phyloP scores from a whole-genome alignment of 2,113 vertebrate species.

The Nicator chloris region DNA sequence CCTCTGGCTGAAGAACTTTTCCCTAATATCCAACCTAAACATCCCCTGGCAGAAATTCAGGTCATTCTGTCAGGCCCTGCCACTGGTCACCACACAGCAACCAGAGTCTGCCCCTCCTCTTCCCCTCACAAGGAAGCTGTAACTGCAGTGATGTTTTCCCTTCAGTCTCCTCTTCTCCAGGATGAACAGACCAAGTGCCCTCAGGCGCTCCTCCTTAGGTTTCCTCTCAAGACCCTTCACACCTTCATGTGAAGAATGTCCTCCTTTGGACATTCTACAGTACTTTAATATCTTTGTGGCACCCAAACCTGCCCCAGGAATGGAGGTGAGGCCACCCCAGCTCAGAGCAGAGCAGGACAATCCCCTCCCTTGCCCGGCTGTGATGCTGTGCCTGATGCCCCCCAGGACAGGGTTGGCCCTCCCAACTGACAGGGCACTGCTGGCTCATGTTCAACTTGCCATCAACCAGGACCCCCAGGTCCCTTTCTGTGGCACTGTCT shows the following conservation, averaged over 20 bases:
- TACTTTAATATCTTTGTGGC: fast-evolving
- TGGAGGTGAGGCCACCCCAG: fast-evolving
- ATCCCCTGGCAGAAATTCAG: neutral
- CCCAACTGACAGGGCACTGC: neutral
- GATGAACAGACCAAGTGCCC: neutral
- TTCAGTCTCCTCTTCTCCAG: neutral
- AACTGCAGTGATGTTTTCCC: neutral
- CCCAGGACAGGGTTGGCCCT: neutral
- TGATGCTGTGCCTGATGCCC: neutral
- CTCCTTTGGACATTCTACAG: neutral
- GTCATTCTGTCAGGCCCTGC: neutral
- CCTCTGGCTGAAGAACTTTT: neutral
- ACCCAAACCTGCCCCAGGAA: neutral
- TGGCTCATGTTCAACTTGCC: fast-evolving
- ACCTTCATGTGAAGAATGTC: neutral
- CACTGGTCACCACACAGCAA: neutral
- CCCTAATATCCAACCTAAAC: neutral
- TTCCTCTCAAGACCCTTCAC: neutral
- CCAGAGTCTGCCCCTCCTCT: neutral
- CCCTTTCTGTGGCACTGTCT: neutral
- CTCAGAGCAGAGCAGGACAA: neutral
- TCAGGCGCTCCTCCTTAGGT: fast-evolving
- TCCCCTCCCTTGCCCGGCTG: neutral
- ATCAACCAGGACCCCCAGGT: fast-evolving
- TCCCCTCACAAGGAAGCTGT: fast-evolving